Percentiles rank a stretch among this genome's conserved stretches.
Conservation (phyloP, 2,113 vertebrate genomes). For the Prietella phreatophila region DNA sequence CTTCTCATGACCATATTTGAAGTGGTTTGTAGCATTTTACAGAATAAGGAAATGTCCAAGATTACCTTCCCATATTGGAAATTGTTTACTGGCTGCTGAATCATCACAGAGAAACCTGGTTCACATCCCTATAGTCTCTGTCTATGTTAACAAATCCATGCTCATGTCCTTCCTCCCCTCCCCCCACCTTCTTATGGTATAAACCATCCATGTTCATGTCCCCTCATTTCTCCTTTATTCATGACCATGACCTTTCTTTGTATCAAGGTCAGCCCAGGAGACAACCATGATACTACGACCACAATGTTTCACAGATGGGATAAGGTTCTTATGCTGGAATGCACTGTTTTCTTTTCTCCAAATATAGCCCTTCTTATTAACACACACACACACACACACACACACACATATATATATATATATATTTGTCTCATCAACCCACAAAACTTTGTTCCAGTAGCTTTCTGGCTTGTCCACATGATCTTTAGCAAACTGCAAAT, state of each 20-base stretch:
- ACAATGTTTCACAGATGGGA: too few species aligned
- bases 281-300: background rate
- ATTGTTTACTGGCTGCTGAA: background rate
- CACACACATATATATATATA: too few species aligned
- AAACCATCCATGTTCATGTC: background rate
- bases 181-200: background rate
- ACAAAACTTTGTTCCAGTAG: too few species aligned
- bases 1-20: background rate
- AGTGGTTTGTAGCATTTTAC: background rate
- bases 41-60: background rate
- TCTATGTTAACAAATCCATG: background rate
- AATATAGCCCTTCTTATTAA: too few species aligned
- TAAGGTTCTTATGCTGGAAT: too few species aligned
- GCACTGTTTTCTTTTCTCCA: too few species aligned
- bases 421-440: too few species aligned
- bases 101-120: background rate
- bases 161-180: too few species aligned
- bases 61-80: background rate
- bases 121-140: background rate
- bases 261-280: background rate
- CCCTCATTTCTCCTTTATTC: background rate
- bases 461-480: too few species aligned
- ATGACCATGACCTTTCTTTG: background rate
- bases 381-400: too few species aligned
- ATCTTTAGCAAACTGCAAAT: too few species aligned